These are phyloP conservation scores for Styela plicata DNA, from an alignment of 23 tunicate species.

Conservation along the genomic window DNA sequence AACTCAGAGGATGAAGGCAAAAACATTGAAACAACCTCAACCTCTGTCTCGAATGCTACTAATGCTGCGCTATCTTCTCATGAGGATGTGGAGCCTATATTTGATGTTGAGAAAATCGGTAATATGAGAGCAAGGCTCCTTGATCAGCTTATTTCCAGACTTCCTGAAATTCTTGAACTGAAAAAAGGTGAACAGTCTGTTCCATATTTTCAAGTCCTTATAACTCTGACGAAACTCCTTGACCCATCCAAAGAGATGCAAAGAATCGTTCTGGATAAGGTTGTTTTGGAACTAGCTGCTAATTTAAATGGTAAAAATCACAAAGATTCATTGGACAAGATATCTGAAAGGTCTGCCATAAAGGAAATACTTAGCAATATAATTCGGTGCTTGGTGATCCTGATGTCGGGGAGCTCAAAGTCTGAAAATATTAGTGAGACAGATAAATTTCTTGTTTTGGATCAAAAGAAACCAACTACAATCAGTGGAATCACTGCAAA, in stretches of 20 bases:
- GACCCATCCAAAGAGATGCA: slow-evolving; percentile 14
- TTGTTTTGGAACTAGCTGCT: slow-evolving; percentile 1
- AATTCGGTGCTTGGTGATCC: slow-evolving; percentile 9
- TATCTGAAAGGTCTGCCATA: neutral
- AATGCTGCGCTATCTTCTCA: neutral
- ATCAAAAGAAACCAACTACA: slow-evolving; percentile 2
- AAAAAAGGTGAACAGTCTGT: slow-evolving; percentile 70
- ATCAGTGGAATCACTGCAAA: slow-evolving; percentile 15
- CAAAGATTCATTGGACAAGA: slow-evolving; percentile 6
- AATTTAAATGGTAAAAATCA: neutral
- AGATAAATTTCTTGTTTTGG: neutral
- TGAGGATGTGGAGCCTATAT: slow-evolving; percentile 15
- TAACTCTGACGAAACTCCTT: slow-evolving; percentile 9
- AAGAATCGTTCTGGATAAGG: neutral
- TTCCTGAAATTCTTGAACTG: slow-evolving; percentile 51
- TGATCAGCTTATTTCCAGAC: slow-evolving; percentile 28
- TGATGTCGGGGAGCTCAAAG: slow-evolving; percentile 3
- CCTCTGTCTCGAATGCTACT: no score
- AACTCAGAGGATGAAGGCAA: neutral
- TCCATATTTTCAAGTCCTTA: slow-evolving; percentile 80
- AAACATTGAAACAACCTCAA: neutral
- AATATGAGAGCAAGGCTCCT: slow-evolving; percentile 43
- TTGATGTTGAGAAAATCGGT: slow-evolving; percentile 30
- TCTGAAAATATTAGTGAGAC: neutral
- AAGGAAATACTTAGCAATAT: slow-evolving; percentile 16